Evolutionary conservation across 2,888 invertebrate genomes (phyloP), one percentile per base, ranked within the genome.

Genomic region (Eristalinus aeneus): DNA sequence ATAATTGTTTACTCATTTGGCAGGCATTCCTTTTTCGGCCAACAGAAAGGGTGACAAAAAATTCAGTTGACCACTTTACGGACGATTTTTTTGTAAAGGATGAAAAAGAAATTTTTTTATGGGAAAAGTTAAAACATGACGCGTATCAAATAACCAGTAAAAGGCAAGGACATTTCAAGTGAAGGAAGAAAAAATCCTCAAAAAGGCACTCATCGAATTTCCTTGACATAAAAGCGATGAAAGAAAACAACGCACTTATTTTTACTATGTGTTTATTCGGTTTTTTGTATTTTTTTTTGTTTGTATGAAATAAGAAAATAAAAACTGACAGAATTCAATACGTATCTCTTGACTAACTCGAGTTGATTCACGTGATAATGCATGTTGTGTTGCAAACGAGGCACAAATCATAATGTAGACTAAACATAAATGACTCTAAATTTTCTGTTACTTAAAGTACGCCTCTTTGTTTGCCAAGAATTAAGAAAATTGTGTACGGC

Each of bases 301-400:
- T 58, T 78, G 83, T 83, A 83, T 78, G 78, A 83, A 83, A 83
- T 83, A 78, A 83, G 78, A 83, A 83, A 83, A 79, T 34, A 36
- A 75, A 83, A 78, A 73, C 81, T 69, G 73, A 82, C 68, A 73
- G 58, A 83, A 78, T 64, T 53, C 32, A n/a, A 22, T 63, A 63
- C 61, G 61, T 63, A 34, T n/a, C 27, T 61, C 16, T 65, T 53
- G 22, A 32, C 23, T 27, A 23, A 23, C n/a, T 56, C 23, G 71
- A 64, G 64, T 56, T 63, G 64, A 78, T 56, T 39, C 27, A 23
- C 72, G 53, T 68, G 4, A 6, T 16, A 16, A 46, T 46, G 46
- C n/a, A 46, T 46, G 16, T 16, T 16, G 46, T n/a, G n/a, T n/a
- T n/a, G 16, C 8, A 8, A 46, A 16, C 46, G 46, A 16, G 46